Conservation (phyloP, 1,140 invertebrate species). For the Bombus waltoni region DNA sequence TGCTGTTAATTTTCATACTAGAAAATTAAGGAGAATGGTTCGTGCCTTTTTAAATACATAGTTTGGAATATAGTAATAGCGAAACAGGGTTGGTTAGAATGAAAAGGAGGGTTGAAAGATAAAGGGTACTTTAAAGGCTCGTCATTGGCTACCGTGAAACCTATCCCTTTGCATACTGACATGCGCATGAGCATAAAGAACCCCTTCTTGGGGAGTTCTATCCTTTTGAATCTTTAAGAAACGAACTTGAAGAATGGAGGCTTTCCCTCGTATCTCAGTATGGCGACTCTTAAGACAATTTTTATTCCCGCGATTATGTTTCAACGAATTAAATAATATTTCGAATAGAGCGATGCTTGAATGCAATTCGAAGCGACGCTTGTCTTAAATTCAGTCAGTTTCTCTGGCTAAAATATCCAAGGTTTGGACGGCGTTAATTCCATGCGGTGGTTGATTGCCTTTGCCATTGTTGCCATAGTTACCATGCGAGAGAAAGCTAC, state of each 20-base stretch:
- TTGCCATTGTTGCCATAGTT: slow-evolving; percentile 79
- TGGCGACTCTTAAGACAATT: not conserved
- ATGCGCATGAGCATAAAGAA: slow-evolving; percentile 42
- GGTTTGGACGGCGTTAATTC: slow-evolving; percentile 72
- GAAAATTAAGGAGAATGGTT: not conserved
- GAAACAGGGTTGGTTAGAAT: not conserved
- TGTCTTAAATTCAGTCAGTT: not conserved
- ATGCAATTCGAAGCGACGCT: not conserved
- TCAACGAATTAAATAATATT: not conserved
- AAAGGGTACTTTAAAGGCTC: not conserved
- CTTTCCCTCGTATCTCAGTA: not conserved
- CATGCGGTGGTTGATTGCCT: slow-evolving; percentile 73
- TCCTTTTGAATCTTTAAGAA: slow-evolving; percentile 35
- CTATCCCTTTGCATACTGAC: slow-evolving; percentile 46
- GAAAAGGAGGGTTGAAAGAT: not conserved
- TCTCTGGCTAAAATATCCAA: not conserved
- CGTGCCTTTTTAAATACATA: not conserved
- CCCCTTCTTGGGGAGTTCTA: slow-evolving; percentile 23
- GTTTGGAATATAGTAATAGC: not conserved
- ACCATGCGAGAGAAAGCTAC: slow-evolving; percentile 64
- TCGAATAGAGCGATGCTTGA: too few species aligned
- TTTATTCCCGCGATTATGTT: too few species aligned
- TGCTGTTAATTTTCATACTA: not conserved
- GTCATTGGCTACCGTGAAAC: slow-evolving; percentile 30
- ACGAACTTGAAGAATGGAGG: slow-evolving; percentile 32